Base-by-base conservation (phyloP, 1,140 invertebrate species). In the Drosophila equinoxialis region DNA sequence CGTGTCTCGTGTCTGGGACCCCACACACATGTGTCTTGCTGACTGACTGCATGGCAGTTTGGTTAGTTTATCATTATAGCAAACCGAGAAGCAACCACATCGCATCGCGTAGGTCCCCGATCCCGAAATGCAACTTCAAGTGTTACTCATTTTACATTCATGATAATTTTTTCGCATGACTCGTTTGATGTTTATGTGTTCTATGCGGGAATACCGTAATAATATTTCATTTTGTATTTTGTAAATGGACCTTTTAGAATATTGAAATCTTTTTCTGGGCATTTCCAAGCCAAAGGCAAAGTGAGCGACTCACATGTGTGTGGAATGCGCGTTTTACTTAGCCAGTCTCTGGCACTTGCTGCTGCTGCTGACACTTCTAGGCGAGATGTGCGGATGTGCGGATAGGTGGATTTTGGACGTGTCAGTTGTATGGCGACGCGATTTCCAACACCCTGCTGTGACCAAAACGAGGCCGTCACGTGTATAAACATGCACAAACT, bases 41-140 rank as follows among this genome's bases (percentile, higher is more conserved):
- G 17, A 20, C n/a, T 48, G 10, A 48, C 45, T 26, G 3, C 3
- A 26, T 30, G 30, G 4, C 30, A 6, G 20, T 58, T 78, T 48
- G 87, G 83, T 86, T 86, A 69, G 87, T 86, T 86, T 86, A 83
- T 89, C 69, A 89, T 89, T 83, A 79, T 66, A 69, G 74, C 30
- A 89, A 83, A 68, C 80, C 45, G 45, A 51, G 65, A 65, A 65
- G 68, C 63, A 66, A 58, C 74, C 81, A 68, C 65, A 51, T 51
- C 45, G 71, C 65, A 51, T 51, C 45, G 45, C 71, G 74, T 68
- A 75, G 45, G 45, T 51, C 78, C 78, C 33, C 74, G 68, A 71
- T 37, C 35, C 65, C 42, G 60, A 48, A 57, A 30, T 30, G 23
- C n/a, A 35, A 48, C 2, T 67, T 48, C 42, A 71, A 81, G 78